Evolutionary conservation across 2,797 vertebrate genomes (phyloP).

Genomic region (Arrhamphus sclerolepis): DNA sequence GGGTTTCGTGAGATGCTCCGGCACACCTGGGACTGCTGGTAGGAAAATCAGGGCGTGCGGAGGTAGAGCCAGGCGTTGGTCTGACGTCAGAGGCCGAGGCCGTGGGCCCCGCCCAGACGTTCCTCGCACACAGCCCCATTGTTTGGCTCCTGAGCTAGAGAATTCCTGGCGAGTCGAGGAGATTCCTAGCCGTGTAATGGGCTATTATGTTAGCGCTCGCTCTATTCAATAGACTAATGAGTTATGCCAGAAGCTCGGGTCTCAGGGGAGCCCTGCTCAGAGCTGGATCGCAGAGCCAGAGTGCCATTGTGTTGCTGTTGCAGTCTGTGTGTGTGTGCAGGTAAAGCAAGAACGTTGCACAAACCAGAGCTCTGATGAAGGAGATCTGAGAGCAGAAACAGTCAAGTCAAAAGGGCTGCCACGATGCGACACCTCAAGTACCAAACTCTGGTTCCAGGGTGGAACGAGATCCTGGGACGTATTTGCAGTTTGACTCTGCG

Average conservation of each 20-base stretch:
- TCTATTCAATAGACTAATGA: conserved; percentile 77
- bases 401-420: too few relatives aligned
- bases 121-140: conserved; percentile 66
- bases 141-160: conserved; percentile 60
- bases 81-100: conserved; percentile 63
- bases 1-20: conserved; percentile 51
- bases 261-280: conserved; percentile 66
- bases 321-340: conserved; percentile 33
- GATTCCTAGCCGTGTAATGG: conserved; percentile 76
- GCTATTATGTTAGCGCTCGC: conserved; percentile 73
- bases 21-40: conserved; percentile 32
- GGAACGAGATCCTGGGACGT: too few relatives aligned
- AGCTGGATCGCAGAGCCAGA: conserved; percentile 43
- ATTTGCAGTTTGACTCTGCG: too few relatives aligned
- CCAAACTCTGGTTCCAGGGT: too few relatives aligned
- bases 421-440: too few relatives aligned
- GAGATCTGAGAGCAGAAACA: too few relatives aligned
- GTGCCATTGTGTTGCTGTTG: conserved; percentile 69
- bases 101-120: conserved; percentile 60
- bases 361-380: background rate
- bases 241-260: conserved; percentile 58
- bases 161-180: conserved; percentile 75
- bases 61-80: conserved; percentile 55
- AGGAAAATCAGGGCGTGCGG: conserved; percentile 64
- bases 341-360: background rate